These are phyloP conservation scores for Gonatopus flavifemur DNA, from an alignment of 1,140 invertebrate species.

Conservation along the genomic window DNA sequence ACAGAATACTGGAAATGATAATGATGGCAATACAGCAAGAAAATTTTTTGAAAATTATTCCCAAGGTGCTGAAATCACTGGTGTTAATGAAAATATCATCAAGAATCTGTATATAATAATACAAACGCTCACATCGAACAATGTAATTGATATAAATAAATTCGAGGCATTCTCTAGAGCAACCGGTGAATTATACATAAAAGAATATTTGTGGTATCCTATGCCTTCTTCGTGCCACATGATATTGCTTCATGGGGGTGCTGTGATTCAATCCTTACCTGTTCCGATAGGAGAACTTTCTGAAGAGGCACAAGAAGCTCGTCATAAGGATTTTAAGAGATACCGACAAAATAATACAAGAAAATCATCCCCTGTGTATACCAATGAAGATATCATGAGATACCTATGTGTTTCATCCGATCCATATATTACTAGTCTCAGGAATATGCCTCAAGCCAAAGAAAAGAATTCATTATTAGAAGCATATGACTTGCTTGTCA, in stretches of 20 bases:
- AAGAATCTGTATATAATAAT: no score
- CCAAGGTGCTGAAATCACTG: no score
- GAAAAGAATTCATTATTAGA: no score
- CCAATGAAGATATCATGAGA: constrained; percentile 3
- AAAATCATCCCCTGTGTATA: neutral
- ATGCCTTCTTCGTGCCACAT: constrained; percentile 1
- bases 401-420: neutral
- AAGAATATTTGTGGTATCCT: no score
- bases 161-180: neutral
- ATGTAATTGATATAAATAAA: neutral
- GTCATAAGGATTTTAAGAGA: constrained; percentile 1
- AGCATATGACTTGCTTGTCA: no score
- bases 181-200: no score
- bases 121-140: neutral
- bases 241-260: neutral
- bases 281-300: no score
- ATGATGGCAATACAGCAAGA: no score
- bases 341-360: constrained; percentile 3
- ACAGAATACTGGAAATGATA: constrained; percentile 22
- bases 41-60: constrained; percentile 20
- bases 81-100: no score
- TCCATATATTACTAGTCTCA: no score
- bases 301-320: neutral
- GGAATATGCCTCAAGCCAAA: no score
- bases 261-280: neutral